Evolutionary conservation across 2,888 invertebrate genomes (phyloP), one percentile per base, ranked within the genome.

Genomic region (Rhodophaea formosa): DNA sequence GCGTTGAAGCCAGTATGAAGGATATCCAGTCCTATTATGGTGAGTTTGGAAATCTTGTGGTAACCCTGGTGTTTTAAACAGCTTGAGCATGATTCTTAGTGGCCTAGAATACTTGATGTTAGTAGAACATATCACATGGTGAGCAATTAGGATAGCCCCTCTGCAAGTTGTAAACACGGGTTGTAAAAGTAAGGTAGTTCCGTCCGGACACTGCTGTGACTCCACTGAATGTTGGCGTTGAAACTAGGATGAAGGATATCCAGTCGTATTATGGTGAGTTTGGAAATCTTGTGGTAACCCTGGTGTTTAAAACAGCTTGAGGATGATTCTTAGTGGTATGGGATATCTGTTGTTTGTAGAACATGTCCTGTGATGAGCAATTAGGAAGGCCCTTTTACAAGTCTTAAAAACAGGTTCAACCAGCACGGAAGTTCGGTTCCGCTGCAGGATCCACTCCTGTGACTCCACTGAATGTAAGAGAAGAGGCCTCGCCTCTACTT

Each of bases 11-110:
- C 10, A 95, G 96, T 32, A 96, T 97, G 78, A 93, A 93, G 57
- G 94, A 94, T 46, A 96, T 98, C 61, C 96, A 97, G 79, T 92
- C 93, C 16, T 95, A 96, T 3, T 98, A 98, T 75, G 93, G 89
- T 90, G 3, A 66, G 75, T 62, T 0, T 57, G 30, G 23, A 23
- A 23, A 23, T 23, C 23, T 3, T 23, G 23, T 23, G 23, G 5
- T 23, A 23, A 23, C 23, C 23, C 23, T 23, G 23, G 2, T 23
- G 23, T 23, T 23, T 23, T 23, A 23, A 23, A 5, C 2, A 23
- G 23, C 5, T 23, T 2, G 23, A 3, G 23, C 2, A 23, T 23
- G 5, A 23, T 23, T 5, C 23, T 23, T 23, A 23, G 3, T 23
- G 23, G 23, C 5, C 23, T 23, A 23, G 2, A 5, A 23, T 23